Conservation (phyloP, 2,113 vertebrate genomes). For the Corythaixoides concolor region DNA sequence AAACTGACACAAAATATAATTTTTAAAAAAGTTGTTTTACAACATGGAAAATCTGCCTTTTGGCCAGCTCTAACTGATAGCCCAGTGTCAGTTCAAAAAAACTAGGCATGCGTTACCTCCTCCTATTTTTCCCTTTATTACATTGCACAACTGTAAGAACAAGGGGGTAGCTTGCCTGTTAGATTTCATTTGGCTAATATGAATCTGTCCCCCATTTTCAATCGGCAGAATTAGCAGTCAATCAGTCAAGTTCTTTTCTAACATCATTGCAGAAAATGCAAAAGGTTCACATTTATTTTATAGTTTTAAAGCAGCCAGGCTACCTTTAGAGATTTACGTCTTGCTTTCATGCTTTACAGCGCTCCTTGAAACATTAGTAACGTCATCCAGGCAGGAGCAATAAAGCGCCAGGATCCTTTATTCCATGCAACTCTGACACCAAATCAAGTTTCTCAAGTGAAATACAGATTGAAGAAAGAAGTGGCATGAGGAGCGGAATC, state of each 20-base stretch:
- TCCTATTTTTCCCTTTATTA: neutral
- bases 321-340: slow-evolving; percentile 43
- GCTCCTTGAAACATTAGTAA: slow-evolving; percentile 54
- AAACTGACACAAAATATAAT: slow-evolving; percentile 10
- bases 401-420: slow-evolving; percentile 39
- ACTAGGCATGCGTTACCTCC: neutral
- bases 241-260: slow-evolving; percentile 27
- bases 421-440: slow-evolving; percentile 39
- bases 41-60: slow-evolving; percentile 14
- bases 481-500: neutral
- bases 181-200: neutral
- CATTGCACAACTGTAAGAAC: neutral
- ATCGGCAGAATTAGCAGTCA: slow-evolving; percentile 35
- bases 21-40: neutral
- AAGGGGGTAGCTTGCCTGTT: neutral
- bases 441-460: slow-evolving; percentile 47
- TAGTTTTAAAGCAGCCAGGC: neutral
- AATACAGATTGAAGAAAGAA: slow-evolving; percentile 33
- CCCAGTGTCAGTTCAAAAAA: slow-evolving; percentile 1
- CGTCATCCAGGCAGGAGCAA: slow-evolving; percentile 40
- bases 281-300: neutral
- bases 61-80: slow-evolving; percentile 40
- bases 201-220: neutral
- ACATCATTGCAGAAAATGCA: slow-evolving; percentile 34
- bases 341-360: slow-evolving; percentile 47